Conservation (phyloP, 2,113 vertebrate genomes). For the Gobius niger region DNA sequence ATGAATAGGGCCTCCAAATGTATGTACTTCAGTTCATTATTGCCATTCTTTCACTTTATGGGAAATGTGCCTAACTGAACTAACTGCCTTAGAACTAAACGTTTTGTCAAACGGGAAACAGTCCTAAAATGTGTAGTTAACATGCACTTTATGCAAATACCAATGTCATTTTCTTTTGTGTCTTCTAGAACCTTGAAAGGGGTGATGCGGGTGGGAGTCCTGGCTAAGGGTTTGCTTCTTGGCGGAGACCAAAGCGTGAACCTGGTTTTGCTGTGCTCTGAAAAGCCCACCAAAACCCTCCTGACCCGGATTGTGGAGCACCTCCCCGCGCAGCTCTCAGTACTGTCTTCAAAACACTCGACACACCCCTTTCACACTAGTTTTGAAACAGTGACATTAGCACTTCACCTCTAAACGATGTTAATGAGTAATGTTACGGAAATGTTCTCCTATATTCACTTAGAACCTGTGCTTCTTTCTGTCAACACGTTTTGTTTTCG, state of each 20-base stretch:
- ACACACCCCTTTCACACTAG: neutral
- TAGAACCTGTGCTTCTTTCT: no score
- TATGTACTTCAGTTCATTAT: no score
- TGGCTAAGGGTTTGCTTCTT: conserved; percentile 95
- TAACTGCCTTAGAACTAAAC: no score
- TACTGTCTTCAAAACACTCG: conserved; percentile 65
- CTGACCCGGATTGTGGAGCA: conserved; percentile 89
- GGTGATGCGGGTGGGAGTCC: conserved; percentile 93
- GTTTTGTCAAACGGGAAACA: no score
- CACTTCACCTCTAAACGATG: no score
- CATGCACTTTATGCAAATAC: neutral
- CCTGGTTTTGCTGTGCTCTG: conserved; percentile 92
- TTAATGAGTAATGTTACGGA: no score
- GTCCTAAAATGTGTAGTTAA: neutral
- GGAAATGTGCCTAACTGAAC: no score
- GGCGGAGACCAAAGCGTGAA: conserved; percentile 93
- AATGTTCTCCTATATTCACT: no score
- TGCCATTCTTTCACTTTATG: no score
- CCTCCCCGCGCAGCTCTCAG: conserved; percentile 93
- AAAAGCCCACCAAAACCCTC: conserved; percentile 89
- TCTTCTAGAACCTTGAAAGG: conserved; percentile 89
- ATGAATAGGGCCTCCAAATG: no score
- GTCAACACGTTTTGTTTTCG: no score
- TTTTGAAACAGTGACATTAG: no score
- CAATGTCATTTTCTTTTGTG: neutral